These are phyloP conservation scores for Neodontobutis hainanensis DNA, from an alignment of 2,113 vertebrate species.

Conservation along the genomic window DNA sequence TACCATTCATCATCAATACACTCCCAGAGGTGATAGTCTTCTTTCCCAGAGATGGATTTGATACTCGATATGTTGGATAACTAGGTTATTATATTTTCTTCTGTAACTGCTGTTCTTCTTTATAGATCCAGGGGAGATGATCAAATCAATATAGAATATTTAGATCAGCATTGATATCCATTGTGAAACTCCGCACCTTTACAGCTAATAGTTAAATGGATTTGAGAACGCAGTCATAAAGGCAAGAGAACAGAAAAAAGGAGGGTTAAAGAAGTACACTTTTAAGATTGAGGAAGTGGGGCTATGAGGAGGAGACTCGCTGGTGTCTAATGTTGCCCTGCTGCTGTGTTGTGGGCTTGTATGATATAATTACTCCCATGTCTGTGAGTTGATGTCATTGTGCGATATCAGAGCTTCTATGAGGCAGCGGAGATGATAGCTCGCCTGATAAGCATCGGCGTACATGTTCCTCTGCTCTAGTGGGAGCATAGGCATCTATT, in stretches of 20 bases:
- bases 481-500: constrained; percentile 76
- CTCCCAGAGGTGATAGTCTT: constrained; percentile 63
- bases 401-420: constrained; percentile 71
- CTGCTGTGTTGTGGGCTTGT: constrained; percentile 77
- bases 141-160: constrained; percentile 22
- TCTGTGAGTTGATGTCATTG: constrained; percentile 74
- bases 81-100: constrained; percentile 59
- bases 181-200: constrained; percentile 69
- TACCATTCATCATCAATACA: constrained; percentile 63
- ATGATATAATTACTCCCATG: constrained; percentile 80
- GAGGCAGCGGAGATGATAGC: constrained; percentile 74
- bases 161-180: constrained; percentile 67
- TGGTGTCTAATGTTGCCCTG: constrained; percentile 36
- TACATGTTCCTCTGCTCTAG: constrained; percentile 77
- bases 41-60: constrained; percentile 53
- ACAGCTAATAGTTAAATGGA: constrained; percentile 64
- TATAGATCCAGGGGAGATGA: constrained; percentile 19
- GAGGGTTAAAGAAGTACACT: constrained; percentile 10
- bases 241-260: constrained; percentile 19
- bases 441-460: constrained; percentile 83
- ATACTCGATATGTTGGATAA: constrained; percentile 49
- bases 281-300: not conserved
- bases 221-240: constrained; percentile 40
- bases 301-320: constrained; percentile 15
- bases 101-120: constrained; percentile 38